Evolutionary conservation across 2,888 invertebrate species (phyloP).

Genomic region (Leucophenga maculata): DNA sequence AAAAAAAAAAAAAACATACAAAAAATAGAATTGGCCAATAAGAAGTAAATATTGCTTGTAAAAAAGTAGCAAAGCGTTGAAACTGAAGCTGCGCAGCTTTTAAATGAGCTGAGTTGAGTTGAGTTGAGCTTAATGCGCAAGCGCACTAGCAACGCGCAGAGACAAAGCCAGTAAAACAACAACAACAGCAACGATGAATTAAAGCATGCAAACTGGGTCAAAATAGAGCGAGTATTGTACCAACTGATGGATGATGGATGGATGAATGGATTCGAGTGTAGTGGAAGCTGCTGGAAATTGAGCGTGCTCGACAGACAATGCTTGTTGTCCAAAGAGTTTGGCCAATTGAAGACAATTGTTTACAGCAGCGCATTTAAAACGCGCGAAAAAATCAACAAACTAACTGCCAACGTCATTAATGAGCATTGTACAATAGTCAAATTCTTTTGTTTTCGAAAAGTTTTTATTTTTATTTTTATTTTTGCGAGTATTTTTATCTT

Average conservation of each 20-base stretch:
- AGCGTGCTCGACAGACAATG: constrained; percentile 26
- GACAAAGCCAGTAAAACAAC: constrained; percentile 26
- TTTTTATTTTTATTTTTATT: not conserved
- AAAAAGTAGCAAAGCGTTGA: constrained; percentile 37
- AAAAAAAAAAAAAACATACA: not conserved
- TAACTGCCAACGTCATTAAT: not conserved
- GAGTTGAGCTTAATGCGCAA: not conserved
- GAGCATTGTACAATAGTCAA: too few relatives aligned
- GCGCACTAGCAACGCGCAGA: constrained; percentile 41
- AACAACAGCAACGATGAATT: constrained; percentile 27
- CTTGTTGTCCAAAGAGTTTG: not conserved
- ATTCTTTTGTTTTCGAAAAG: constrained; percentile 41
- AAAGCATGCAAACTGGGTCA: constrained; percentile 24
- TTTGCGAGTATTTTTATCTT: too few relatives aligned
- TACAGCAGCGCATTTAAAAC: not conserved
- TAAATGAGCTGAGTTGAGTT: not conserved
- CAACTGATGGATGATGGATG: constrained; percentile 37
- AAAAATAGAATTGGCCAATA: not conserved
- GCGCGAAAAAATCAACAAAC: not conserved
- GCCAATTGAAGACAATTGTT: not conserved
- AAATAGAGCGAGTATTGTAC: constrained; percentile 12
- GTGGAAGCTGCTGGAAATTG: constrained; percentile 64
- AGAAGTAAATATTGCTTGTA: not conserved
- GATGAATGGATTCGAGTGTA: not conserved
- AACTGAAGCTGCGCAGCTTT: constrained; percentile 43